These are phyloP conservation scores for Apotomis turbidana DNA, from an alignment of 2,888 invertebrate genomes.

Conservation along the genomic window DNA sequence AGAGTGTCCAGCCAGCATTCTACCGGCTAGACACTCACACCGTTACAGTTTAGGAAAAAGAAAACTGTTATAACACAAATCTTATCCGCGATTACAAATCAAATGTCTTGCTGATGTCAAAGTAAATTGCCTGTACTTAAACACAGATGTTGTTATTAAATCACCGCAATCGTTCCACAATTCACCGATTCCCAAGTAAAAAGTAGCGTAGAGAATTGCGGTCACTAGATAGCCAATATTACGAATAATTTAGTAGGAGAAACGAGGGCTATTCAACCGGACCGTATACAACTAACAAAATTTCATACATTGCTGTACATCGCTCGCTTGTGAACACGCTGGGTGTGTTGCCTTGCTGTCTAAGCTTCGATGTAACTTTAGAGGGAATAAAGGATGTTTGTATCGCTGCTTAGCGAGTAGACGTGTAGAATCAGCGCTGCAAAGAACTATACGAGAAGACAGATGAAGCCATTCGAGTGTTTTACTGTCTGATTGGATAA, in stretches of 20 bases:
- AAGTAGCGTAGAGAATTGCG: conserved; percentile 38
- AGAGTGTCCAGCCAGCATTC: no score
- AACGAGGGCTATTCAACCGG: conserved; percentile 9
- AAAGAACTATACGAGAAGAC: conserved; percentile 39
- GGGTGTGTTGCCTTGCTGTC: background rate
- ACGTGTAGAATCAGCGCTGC: conserved; percentile 25
- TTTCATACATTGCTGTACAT: conserved; percentile 10
- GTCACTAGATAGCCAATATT: conserved; percentile 40
- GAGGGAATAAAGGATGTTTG: background rate
- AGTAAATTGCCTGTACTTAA: conserved; percentile 19
- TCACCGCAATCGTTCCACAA: conserved; percentile 34
- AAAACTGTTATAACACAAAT: no score
- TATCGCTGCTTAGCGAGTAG: conserved; percentile 1
- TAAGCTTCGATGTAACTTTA: conserved; percentile 11
- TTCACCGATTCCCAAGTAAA: conserved; percentile 34
- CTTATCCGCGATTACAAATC: background rate
- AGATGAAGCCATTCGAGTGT: conserved; percentile 38
- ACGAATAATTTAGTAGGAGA: conserved; percentile 41
- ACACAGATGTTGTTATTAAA: conserved; percentile 34
- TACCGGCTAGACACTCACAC: no score
- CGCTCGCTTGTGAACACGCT: background rate
- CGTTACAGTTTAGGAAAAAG: no score
- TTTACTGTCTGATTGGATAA: conserved; percentile 40
- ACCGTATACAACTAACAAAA: background rate
- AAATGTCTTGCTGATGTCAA: background rate